These are phyloP conservation scores for Tetramorium bicarinatum DNA, from an alignment of 2,888 invertebrate species.

Conservation along the genomic window DNA sequence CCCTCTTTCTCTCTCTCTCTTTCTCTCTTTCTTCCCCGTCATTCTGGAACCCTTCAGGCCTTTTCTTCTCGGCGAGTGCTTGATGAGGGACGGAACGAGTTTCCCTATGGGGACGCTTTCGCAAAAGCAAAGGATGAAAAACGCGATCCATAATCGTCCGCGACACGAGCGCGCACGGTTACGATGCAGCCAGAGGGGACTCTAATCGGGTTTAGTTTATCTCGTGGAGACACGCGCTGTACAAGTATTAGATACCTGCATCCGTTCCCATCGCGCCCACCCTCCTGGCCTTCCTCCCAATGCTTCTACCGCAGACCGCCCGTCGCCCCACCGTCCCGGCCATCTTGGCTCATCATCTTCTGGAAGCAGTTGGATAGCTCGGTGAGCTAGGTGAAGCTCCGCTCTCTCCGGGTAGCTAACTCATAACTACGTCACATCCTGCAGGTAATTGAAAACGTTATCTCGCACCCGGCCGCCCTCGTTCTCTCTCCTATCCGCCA, in stretches of 20 bases:
- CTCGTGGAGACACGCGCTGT: constrained; percentile 79
- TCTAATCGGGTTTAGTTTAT: constrained; percentile 83
- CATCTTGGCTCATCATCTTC: constrained; percentile 83
- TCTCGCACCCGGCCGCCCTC: constrained; percentile 83
- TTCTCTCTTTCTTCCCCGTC: neutral
- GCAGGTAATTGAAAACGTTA: constrained; percentile 86
- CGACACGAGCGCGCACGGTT: constrained; percentile 35
- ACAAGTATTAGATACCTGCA: constrained; percentile 76
- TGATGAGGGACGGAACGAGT: constrained; percentile 52
- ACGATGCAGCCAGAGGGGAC: constrained; percentile 46
- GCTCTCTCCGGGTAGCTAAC: constrained; percentile 82
- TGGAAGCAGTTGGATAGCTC: constrained; percentile 74
- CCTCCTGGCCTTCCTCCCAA: constrained; percentile 35
- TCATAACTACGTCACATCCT: constrained; percentile 86
- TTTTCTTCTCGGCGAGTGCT: constrained; percentile 43
- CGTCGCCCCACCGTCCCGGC: constrained; percentile 52
- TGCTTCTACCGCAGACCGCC: constrained; percentile 48
- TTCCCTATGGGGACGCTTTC: neutral
- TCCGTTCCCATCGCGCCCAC: constrained; percentile 62
- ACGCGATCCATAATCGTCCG: constrained; percentile 58
- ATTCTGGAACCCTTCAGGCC: constrained; percentile 14
- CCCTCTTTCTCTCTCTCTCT: constrained; percentile 1
- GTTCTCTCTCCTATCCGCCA: constrained; percentile 78
- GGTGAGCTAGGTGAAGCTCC: constrained; percentile 61
- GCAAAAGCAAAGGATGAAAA: constrained; percentile 51